Percentiles rank a stretch among this genome's conserved stretches.
Conservation (phyloP, 1,140 invertebrate species). For the Lysiphlebus fabarum region DNA sequence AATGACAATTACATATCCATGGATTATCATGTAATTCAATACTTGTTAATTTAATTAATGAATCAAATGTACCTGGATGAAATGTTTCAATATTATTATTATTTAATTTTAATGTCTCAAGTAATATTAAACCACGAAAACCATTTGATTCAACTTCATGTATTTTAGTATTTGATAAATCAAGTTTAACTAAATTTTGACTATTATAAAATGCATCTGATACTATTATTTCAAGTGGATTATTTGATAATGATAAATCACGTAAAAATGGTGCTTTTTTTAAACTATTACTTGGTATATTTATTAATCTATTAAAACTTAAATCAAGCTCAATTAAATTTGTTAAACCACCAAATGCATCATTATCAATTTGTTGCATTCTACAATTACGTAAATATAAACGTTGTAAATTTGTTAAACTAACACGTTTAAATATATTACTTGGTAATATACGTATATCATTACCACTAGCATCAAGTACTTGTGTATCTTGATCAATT, state of each 20-base stretch:
- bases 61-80: slow-evolving; percentile 68
- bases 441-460: slow-evolving; percentile 76
- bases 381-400: slow-evolving; percentile 78
- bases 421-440: slow-evolving; percentile 75
- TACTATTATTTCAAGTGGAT: slow-evolving; percentile 77
- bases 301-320: slow-evolving; percentile 74
- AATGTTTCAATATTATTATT: slow-evolving; percentile 75
- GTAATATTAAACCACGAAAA: slow-evolving; percentile 71
- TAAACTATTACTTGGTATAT: slow-evolving; percentile 75
- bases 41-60: slow-evolving; percentile 70
- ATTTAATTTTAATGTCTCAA: slow-evolving; percentile 80
- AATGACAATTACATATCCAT: slow-evolving; percentile 85
- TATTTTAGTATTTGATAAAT: slow-evolving; percentile 78
- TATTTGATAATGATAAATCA: slow-evolving; percentile 74
- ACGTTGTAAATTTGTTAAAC: slow-evolving; percentile 80
- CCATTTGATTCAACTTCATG: slow-evolving; percentile 72
- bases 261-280: slow-evolving; percentile 74
- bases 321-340: slow-evolving; percentile 87
- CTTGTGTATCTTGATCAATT: slow-evolving; percentile 83
- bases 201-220: slow-evolving; percentile 72
- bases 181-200: slow-evolving; percentile 76
- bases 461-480: slow-evolving; percentile 83
- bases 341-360: slow-evolving; percentile 77
- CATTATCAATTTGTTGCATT: slow-evolving; percentile 78
- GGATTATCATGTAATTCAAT: slow-evolving; percentile 88